Conservation (phyloP, 2,797 vertebrate genomes). For the Menidia menidia region DNA sequence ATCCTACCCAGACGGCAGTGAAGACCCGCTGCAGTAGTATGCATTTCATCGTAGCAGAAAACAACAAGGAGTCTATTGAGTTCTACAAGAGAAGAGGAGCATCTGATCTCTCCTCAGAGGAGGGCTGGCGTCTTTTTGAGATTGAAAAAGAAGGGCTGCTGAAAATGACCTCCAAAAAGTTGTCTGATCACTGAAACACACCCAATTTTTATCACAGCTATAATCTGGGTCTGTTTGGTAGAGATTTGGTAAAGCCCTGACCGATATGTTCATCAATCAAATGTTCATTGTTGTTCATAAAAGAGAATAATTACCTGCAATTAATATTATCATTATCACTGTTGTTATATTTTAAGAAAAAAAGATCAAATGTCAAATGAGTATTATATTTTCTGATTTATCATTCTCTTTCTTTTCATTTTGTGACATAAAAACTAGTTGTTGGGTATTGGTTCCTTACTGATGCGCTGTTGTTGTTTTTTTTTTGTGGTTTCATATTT, state of each 20-base stretch:
- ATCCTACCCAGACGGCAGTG: conserved; percentile 78
- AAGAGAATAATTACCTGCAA: too few relatives aligned
- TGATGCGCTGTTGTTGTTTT: not conserved
- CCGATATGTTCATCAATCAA: conserved; percentile 6
- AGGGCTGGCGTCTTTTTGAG: conserved; percentile 85
- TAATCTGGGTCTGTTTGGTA: conserved; percentile 9
- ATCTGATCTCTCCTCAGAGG: conserved; percentile 80
- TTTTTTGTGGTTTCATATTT: not conserved
- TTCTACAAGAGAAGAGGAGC: conserved; percentile 78
- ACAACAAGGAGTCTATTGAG: conserved; percentile 82
- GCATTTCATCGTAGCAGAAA: conserved; percentile 84
- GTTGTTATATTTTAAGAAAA: not conserved
- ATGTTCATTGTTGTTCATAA: not conserved
- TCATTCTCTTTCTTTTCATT: not conserved
- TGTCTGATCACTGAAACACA: conserved; percentile 10
- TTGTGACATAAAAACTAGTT: not conserved
- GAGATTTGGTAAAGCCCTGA: conserved; percentile 10
- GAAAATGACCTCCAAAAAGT: conserved; percentile 70
- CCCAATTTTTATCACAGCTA: not conserved
- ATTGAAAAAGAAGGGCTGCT: conserved; percentile 79
- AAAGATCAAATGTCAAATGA: not conserved
- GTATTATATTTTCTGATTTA: not conserved
- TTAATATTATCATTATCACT: not conserved
- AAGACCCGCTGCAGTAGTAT: conserved; percentile 84
- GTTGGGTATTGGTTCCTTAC: not conserved